A percentile compares a stretch with the other conserved stretches of the same genome.
Conservation (phyloP, 1,140 invertebrate genomes). For the Mesaphorura yosii region DNA sequence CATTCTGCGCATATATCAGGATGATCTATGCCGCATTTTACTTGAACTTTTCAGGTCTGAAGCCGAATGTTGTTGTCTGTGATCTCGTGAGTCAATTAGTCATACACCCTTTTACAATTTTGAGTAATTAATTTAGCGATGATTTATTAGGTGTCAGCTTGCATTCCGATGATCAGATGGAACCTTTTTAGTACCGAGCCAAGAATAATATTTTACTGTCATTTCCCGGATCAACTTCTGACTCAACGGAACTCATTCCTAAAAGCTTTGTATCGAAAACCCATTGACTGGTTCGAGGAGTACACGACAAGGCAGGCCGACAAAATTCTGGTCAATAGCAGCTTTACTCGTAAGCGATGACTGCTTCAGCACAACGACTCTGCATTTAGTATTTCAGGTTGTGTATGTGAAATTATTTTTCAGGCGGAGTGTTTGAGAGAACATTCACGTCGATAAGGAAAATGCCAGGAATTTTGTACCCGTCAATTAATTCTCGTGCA, state of each 20-base stretch:
- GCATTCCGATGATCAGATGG: conserved; percentile 66
- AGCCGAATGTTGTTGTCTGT: conserved; percentile 74
- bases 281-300: conserved; percentile 87
- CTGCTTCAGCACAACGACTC: neutral
- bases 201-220: conserved; percentile 87
- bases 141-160: conserved; percentile 53
- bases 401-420: conserved; percentile 24
- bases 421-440: conserved; percentile 62
- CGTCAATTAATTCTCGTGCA: conserved; percentile 72
- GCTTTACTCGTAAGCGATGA: conserved; percentile 67
- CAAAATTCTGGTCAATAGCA: conserved; percentile 86
- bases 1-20: conserved; percentile 82
- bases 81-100: conserved; percentile 61
- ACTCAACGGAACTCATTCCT: conserved; percentile 51
- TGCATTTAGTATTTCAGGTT: neutral
- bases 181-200: conserved; percentile 47
- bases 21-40: conserved; percentile 75
- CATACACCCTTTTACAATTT: too few species aligned
- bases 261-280: conserved; percentile 72
- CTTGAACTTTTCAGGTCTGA: conserved; percentile 41
- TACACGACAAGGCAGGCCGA: conserved; percentile 72
- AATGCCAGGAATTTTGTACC: conserved; percentile 76
- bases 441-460: conserved; percentile 64
- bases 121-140: too few species aligned
- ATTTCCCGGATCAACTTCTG: conserved; percentile 91